These are phyloP conservation scores for Helarctos malayanus DNA, from an alignment of 2,797 vertebrate genomes.

Conservation along the genomic window DNA sequence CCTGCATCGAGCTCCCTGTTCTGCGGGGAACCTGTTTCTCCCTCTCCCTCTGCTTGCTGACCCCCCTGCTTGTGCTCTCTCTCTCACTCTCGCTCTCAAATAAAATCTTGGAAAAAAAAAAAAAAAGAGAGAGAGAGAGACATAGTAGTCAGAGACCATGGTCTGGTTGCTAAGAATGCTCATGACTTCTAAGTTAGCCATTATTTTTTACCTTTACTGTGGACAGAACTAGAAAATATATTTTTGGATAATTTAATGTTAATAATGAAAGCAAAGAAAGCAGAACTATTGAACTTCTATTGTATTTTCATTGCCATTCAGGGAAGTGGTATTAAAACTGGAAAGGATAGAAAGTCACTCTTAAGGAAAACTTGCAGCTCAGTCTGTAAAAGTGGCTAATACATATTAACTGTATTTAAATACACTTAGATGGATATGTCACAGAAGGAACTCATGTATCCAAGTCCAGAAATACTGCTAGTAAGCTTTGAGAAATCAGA, in stretches of 20 bases:
- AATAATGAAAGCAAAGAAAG: neutral
- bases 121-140: conserved; percentile 37
- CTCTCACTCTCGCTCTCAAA: too few species aligned
- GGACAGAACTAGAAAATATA: conserved; percentile 18
- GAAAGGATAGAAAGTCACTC: neutral
- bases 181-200: neutral
- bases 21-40: too few species aligned
- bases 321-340: neutral
- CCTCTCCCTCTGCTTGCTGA: too few species aligned
- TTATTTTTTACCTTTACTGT: conserved; percentile 3
- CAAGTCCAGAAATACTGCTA: conserved; percentile 17
- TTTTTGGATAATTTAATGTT: conserved; percentile 41
- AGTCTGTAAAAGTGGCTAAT: neutral
- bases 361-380: neutral
- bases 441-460: conserved; percentile 26
- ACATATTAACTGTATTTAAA: neutral
- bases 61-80: too few species aligned
- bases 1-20: too few species aligned
- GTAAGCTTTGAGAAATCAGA: neutral
- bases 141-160: neutral
- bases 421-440: conserved; percentile 44
- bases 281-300: neutral
- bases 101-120: too few species aligned
- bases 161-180: neutral
- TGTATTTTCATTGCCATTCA: conserved; percentile 13